Base-by-base conservation (phyloP, 2,797 vertebrate species). In the Argya squamiceps region DNA sequence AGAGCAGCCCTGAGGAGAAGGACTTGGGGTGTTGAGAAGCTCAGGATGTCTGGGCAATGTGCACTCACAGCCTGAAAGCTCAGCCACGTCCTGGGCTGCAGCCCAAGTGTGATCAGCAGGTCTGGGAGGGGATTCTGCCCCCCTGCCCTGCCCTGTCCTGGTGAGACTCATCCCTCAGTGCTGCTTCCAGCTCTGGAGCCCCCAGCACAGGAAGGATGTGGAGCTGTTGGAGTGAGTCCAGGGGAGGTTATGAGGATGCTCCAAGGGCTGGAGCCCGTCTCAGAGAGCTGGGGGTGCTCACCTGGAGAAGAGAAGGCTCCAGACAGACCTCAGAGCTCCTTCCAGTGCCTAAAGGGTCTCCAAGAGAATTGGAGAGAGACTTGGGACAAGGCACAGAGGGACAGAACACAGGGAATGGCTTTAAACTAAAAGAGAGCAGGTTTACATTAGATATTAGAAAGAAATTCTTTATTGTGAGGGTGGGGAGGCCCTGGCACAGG, bases 151-250 rank as follows among this genome's bases (percentile, higher is more conserved):
- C 39, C 39, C n/a, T 56, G 69, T 32, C 39, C 59, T 63, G 74
- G 7, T 36, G 32, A 29, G 7, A 32, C 5, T 15, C 19, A 44
- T 37, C 4, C 44, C 53, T 56, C 46, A 39, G 60, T 12, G 52
- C 52, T 65, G 5, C 37, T 22, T 3, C 26, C 49, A 52, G n/a
- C 14, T 21, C 52, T 26, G 30, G 19, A 17, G 30, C 5, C 12
- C 14, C 16, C 47, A 60, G 30, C 34, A 17, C 2, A 9, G 15
- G 30, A 41, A 49, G 30, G 55, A 47, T 0, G 0, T 34, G 68
- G 24, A 67, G 30, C n/a, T 88, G 17, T 11, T 52, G 39, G 39
- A 59, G 17, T 2, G 12, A 47, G 12, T 19, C 30, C 77, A 60
- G 41, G 32, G 15, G 22, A 53, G 15, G 6, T 3, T 41, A 23